Evolutionary conservation across 2,113 vertebrate species (phyloP).

Genomic region (Leucoraja erinaceus): DNA sequence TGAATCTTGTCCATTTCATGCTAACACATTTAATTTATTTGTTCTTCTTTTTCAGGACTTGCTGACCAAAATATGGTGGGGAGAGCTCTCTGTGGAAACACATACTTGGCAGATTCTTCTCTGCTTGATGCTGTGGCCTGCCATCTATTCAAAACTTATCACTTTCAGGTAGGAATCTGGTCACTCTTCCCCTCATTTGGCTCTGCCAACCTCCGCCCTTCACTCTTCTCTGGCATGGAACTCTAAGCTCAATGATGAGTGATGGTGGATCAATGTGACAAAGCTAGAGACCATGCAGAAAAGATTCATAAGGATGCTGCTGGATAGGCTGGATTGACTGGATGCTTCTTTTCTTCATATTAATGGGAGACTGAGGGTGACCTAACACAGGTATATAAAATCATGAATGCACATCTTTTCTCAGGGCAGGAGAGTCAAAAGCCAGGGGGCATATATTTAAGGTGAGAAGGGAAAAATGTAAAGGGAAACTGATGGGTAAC

Average conservation of each 20-base stretch:
- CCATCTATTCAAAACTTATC: slow-evolving; percentile 75
- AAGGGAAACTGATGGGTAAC: too few species aligned
- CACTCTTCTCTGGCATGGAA: not conserved
- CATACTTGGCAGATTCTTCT: slow-evolving; percentile 68
- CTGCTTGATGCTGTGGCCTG: slow-evolving; percentile 74
- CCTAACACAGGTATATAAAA: too few species aligned
- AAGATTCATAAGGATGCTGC: too few species aligned
- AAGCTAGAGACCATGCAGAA: too few species aligned
- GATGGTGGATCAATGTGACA: not conserved
- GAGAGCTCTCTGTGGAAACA: slow-evolving; percentile 77
- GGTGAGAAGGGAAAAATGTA: too few species aligned
- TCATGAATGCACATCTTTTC: too few species aligned
- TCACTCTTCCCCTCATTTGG: not conserved
- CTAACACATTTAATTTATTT: not conserved
- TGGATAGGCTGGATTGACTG: too few species aligned
- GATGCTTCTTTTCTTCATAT: too few species aligned
- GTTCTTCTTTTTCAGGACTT: slow-evolving; percentile 60
- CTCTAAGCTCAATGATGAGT: not conserved
- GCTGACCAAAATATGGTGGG: slow-evolving; percentile 92
- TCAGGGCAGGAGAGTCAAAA: too few species aligned
- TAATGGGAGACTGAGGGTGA: too few species aligned
- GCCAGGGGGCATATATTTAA: too few species aligned
- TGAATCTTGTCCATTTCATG: not conserved
- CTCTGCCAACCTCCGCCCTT: not conserved
- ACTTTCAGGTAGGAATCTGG: slow-evolving; percentile 68